phyloP scores from a whole-genome alignment of 2,797 vertebrate species.

The Typhlichthys subterraneus region DNA sequence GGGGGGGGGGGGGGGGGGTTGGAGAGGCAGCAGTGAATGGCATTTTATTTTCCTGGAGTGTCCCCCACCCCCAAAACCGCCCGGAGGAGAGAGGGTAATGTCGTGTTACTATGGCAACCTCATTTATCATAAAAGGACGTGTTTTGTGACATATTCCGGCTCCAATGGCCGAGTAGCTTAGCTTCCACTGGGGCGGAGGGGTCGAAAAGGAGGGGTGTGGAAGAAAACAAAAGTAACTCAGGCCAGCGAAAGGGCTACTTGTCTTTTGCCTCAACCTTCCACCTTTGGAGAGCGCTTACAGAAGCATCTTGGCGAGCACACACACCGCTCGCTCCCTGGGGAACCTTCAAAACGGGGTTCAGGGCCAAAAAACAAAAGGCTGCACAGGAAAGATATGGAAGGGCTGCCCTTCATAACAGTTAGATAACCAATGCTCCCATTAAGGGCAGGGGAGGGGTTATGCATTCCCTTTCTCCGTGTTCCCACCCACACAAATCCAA shows the following conservation, averaged over 20 bases:
- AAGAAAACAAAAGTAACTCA: constrained; percentile 47
- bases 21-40: constrained; percentile 42
- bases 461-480: constrained; percentile 47
- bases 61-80: constrained; percentile 60
- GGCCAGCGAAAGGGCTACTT: constrained; percentile 72
- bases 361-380: constrained; percentile 69
- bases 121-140: constrained; percentile 80
- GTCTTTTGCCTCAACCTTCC: constrained; percentile 78
- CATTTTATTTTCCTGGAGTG: constrained; percentile 45
- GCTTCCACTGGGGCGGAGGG: constrained; percentile 34
- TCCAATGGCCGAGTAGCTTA: constrained; percentile 58
- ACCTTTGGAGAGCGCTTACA: constrained; percentile 66
- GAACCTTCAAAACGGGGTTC: constrained; percentile 65
- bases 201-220: constrained; percentile 26
- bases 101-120: constrained; percentile 84
- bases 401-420: constrained; percentile 65
- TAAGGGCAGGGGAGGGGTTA: constrained; percentile 57
- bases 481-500: constrained; percentile 40
- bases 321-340: constrained; percentile 52
- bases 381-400: constrained; percentile 64
- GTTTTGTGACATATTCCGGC: constrained; percentile 67
- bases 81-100: constrained; percentile 71
- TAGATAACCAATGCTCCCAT: constrained; percentile 66
- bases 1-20: too few species aligned
- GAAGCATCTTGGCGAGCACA: constrained; percentile 64